phyloP scores from a whole-genome alignment of 2,113 vertebrate genomes.

The Barnardius zonarius region DNA sequence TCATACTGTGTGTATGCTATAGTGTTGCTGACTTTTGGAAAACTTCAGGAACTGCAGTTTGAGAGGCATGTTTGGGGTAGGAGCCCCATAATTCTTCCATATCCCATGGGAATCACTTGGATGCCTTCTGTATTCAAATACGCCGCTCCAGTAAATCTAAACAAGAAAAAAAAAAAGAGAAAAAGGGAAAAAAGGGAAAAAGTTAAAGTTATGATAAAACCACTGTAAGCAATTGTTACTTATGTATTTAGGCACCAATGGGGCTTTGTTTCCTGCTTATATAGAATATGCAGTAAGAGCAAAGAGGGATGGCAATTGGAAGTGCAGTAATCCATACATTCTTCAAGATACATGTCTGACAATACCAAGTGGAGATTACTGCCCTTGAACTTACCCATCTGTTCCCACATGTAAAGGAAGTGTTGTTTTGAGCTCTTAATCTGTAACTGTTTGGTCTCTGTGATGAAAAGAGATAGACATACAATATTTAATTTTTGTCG shows the following conservation, averaged over 20 bases:
- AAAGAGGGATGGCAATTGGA: background rate
- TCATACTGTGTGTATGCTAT: background rate
- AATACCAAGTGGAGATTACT: background rate
- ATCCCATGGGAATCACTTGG: conserved; percentile 70
- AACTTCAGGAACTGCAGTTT: conserved; percentile 80
- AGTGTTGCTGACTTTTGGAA: conserved; percentile 59
- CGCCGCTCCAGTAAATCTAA: conserved; percentile 72
- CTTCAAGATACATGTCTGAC: background rate
- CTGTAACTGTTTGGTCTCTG: background rate
- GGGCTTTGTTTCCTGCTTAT: background rate
- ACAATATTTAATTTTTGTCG: background rate
- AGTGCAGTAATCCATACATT: background rate
- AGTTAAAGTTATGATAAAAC: background rate
- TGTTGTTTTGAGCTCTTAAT: background rate
- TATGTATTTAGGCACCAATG: background rate
- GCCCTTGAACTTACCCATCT: background rate
- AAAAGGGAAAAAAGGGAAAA: background rate
- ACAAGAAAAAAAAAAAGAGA: background rate
- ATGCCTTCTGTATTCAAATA: conserved; percentile 75
- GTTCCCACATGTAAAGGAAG: background rate
- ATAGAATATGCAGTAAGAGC: background rate
- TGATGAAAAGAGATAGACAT: background rate
- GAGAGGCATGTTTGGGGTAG: conserved; percentile 50
- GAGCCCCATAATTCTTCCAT: conserved; percentile 78
- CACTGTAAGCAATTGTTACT: background rate